phyloP scores from a whole-genome alignment of 2,113 vertebrate species.

The Grammomys surdaster region DNA sequence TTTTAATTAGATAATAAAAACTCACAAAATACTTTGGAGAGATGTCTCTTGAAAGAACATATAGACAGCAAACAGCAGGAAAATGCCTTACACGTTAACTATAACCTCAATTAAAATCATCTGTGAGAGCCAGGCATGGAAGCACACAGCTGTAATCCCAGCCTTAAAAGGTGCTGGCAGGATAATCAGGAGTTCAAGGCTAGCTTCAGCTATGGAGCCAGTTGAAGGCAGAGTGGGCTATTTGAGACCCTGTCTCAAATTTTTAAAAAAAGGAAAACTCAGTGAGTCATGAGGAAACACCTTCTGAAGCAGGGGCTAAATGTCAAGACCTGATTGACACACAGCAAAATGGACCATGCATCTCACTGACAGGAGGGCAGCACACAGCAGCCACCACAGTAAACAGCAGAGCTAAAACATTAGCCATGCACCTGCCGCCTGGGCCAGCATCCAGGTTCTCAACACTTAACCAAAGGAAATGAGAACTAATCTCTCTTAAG shows the following conservation, averaged over 20 bases:
- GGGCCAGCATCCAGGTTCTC: background rate
- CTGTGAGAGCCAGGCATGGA: background rate
- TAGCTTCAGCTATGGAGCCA: background rate
- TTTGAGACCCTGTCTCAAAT: background rate
- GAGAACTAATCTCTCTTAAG: conserved; percentile 5
- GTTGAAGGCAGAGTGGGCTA: background rate
- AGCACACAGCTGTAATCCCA: background rate
- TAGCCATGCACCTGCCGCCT: background rate
- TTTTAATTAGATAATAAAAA: background rate
- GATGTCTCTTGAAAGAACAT: background rate
- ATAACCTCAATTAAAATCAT: conserved; percentile 27
- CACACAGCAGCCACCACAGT: background rate
- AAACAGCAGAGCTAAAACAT: background rate
- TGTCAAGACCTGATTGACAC: background rate
- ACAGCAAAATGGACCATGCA: background rate
- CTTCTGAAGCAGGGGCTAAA: conserved; percentile 21
- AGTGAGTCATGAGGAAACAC: background rate
- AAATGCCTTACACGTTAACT: background rate
- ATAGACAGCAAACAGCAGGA: background rate
- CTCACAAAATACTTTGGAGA: background rate
- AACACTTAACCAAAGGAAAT: background rate
- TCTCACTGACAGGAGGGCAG: background rate
- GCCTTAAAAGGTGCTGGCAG: background rate
- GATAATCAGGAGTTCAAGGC: background rate
- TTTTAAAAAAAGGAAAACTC: background rate